Evolutionary conservation across 2,113 vertebrate genomes (phyloP).

Genomic region (Macquaria ambigua): DNA sequence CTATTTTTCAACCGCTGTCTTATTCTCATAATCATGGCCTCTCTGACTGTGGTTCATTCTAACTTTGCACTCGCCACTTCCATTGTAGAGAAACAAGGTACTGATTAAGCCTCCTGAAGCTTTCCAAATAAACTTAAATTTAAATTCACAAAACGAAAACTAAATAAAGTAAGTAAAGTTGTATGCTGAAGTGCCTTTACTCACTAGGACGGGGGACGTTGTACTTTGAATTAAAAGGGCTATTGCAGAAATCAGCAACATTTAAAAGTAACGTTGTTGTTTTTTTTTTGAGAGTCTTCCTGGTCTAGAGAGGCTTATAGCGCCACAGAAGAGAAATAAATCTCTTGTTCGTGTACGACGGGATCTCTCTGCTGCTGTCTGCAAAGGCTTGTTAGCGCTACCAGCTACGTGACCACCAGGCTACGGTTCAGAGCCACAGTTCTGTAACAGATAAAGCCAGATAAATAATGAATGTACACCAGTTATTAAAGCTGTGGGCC

Average conservation of each 20-base stretch:
- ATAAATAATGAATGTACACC: background rate
- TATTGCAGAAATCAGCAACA: too few relatives aligned
- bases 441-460: background rate
- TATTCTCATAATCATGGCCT: background rate
- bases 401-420: background rate
- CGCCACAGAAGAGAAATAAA: too few relatives aligned
- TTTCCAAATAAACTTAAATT: background rate
- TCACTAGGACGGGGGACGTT: background rate
- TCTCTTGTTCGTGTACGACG: too few relatives aligned
- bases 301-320: background rate
- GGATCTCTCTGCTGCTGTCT: too few relatives aligned
- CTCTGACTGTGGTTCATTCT: background rate
- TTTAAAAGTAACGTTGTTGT: too few relatives aligned
- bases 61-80: background rate
- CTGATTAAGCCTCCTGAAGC: background rate
- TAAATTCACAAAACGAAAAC: background rate
- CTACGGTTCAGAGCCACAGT: background rate
- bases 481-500: background rate
- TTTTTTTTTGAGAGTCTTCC: too few relatives aligned
- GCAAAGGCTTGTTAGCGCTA: background rate
- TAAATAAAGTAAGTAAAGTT: background rate
- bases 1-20: background rate
- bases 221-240: background rate
- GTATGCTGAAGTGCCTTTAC: background rate
- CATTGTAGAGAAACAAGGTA: background rate